Evolutionary conservation across 2,113 vertebrate genomes (phyloP), one percentile per base, ranked within the genome.

Genomic region (Prionailurus bengalensis): DNA sequence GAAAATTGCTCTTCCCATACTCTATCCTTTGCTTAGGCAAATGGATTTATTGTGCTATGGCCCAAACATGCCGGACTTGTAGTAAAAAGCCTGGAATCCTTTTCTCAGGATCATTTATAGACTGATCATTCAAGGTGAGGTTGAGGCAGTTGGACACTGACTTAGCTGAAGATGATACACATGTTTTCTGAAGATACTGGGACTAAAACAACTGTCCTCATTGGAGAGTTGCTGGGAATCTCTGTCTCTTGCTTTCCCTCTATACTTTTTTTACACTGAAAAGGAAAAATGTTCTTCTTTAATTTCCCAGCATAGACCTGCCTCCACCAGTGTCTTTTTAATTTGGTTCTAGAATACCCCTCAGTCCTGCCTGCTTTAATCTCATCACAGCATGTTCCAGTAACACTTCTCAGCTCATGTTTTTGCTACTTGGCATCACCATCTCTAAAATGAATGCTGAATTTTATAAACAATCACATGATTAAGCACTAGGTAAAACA

Each of bases 261-360:
- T 53, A 0, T 21, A 76, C 1, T 23, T 63, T 36, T 36, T 36
- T 94, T 92, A n/a, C 33, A 82, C 82, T 15, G 48, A 63, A 58
- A 94, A 95, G 45, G 92, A 93, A 82, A 12, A 87, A 68, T 85
- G 83, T 89, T 86, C 58, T 96, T 45, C 31, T 94, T 96, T 45
- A 78, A 79, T 73, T 97, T 73, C 97, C 80, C 89, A 61, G 45
- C 85, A 10, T 6, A 94, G 17, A 48, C 89, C 17, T 78, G 58
- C 81, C 93, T 96, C 88, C 80, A 36, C 78, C 70, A 33, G 17
- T 21, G n/a, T 33, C 9, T 21, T 73, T 92, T 97, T 65, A 51
- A 93, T 81, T 97, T 98, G 91, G 1, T 78, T 74, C 15, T 14
- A 92, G 71, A 95, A 76, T 65, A 95, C 85, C 0, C 1, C 83